phyloP scores from a whole-genome alignment of 1,140 invertebrate species.

The Doryteuthis pealeii region DNA sequence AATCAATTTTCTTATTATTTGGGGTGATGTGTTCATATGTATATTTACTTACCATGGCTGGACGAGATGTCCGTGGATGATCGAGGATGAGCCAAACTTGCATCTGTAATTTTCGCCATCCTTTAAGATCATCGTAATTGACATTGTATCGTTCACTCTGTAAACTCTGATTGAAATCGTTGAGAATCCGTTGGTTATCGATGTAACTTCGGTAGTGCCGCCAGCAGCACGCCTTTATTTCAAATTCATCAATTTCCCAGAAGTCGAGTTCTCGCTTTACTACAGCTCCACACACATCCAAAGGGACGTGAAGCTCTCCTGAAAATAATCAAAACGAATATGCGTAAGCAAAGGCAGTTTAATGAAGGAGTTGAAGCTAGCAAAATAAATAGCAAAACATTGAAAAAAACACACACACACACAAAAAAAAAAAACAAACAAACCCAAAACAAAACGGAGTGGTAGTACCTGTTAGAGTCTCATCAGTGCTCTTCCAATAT shows the following conservation, averaged over 20 bases:
- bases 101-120: slow-evolving; percentile 48
- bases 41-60: slow-evolving; percentile 44
- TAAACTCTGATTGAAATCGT: slow-evolving; percentile 50
- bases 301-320: slow-evolving; percentile 62
- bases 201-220: slow-evolving; percentile 52
- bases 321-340: slow-evolving; percentile 22
- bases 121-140: slow-evolving; percentile 37
- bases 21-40: too few species aligned
- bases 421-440: too few species aligned
- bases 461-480: too few species aligned
- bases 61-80: slow-evolving; percentile 47
- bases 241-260: slow-evolving; percentile 58
- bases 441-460: too few species aligned
- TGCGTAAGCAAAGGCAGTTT: too few species aligned
- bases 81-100: slow-evolving; percentile 53
- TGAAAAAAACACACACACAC: too few species aligned
- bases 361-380: too few species aligned
- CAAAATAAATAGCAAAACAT: too few species aligned
- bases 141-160: slow-evolving; percentile 42
- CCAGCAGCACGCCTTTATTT: slow-evolving; percentile 58
- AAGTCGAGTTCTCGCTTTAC: slow-evolving; percentile 61
- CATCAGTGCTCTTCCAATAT: too few species aligned
- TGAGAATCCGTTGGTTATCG: slow-evolving; percentile 53
- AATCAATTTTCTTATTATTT: too few species aligned
- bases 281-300: slow-evolving; percentile 60